These are phyloP conservation scores for Habroteleia sp. DNA, from an alignment of 2,888 invertebrate species.

Conservation along the genomic window DNA sequence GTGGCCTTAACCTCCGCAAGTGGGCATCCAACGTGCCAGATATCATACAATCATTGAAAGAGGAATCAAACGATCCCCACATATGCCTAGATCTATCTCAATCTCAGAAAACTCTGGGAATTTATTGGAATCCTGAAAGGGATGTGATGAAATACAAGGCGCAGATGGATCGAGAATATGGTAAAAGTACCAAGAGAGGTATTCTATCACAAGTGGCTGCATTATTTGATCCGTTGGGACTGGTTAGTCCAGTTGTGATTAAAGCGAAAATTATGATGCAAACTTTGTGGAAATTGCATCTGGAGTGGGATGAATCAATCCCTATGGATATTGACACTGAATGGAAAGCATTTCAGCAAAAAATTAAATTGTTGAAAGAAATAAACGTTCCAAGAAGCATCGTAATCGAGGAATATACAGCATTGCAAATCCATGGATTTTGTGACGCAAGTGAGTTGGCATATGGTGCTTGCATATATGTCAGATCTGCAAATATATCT, in stretches of 20 bases:
- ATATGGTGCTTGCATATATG: slow-evolving; percentile 14
- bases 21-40: slow-evolving; percentile 20
- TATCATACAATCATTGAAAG: background rate
- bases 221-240: slow-evolving; percentile 53
- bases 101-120: slow-evolving; percentile 39
- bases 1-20: slow-evolving; percentile 17
- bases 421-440: too few relatives aligned
- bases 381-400: background rate
- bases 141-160: slow-evolving; percentile 27
- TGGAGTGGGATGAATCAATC: slow-evolving; percentile 13
- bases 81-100: slow-evolving; percentile 13
- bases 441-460: slow-evolving; percentile 16
- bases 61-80: background rate
- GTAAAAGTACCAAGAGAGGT: slow-evolving; percentile 30
- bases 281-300: slow-evolving; percentile 23
- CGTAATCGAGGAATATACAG: too few relatives aligned
- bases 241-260: slow-evolving; percentile 45
- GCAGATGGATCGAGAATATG: too few relatives aligned
- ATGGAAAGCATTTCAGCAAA: background rate
- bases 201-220: slow-evolving; percentile 49
- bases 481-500: background rate
- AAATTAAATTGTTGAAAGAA: background rate
- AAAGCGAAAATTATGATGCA: slow-evolving; percentile 46
- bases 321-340: background rate
- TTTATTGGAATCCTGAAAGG: slow-evolving; percentile 30